Base-by-base conservation (phyloP, 2,113 vertebrate genomes). In the Gambusia holbrooki region DNA sequence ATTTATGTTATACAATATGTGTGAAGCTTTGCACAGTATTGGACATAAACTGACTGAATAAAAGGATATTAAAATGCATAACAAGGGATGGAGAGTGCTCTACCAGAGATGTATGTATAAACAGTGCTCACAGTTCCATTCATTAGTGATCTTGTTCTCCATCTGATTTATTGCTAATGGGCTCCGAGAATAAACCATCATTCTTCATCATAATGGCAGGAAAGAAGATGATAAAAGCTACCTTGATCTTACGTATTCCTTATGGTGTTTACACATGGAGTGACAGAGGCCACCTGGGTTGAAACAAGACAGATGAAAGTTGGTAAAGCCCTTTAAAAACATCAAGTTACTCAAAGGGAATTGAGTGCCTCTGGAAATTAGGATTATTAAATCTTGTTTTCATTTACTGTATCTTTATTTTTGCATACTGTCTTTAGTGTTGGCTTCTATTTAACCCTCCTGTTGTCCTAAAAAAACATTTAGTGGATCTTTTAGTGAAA, bases 151-250 rank as follows among this genome's bases (percentile, higher is more conserved):
- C 62, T 83, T 74, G 69, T 73, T 79, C 81, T 87, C 76, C 60
- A 48, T 81, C 72, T 77, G 81, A 90, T 84, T 85, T 88, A 87
- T 63, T 76, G 77, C 83, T 87, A 84, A 86, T 86, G 74, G 65
- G 28, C 65, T 67, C 3, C 22, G 10, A 37, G 69, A 58, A 66
- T 13, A 75, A 82, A 73, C 27, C 51, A 63, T 66, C 51, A 67
- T 68, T 84, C 74, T 63, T 60, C 35, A 62, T 84, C 84, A 87
- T 80, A 80, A 84, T 83, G 77, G 61, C 66, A n/a, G 60, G 71
- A 64, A 79, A 45, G 60, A 81, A 83, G 77, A 87, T 79, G 71
- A 86, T 82, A 74, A 75, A 87, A 74, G 30, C 74, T 74, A 45
- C 42, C 70, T 75, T 40, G 69, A 85, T 84, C 78, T 66, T 80